These are phyloP conservation scores for Nestor notabilis DNA, from an alignment of 2,113 vertebrate genomes.

Conservation along the genomic window DNA sequence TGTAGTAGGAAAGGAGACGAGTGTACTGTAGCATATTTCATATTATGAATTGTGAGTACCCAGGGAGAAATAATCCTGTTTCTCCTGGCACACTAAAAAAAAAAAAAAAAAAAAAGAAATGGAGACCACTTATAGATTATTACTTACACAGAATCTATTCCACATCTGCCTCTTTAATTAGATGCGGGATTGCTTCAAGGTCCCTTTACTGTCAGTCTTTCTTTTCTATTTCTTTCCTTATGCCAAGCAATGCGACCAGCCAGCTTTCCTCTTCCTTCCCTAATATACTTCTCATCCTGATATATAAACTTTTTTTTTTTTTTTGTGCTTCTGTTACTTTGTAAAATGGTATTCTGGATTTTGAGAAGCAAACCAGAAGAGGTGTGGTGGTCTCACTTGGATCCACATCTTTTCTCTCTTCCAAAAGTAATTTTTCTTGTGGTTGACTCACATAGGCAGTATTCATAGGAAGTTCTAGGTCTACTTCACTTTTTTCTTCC, in stretches of 20 bases:
- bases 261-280: neutral
- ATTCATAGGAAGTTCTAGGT: neutral
- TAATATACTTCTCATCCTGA: neutral
- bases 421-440: neutral
- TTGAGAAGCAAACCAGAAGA: neutral
- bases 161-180: neutral
- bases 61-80: neutral
- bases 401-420: neutral
- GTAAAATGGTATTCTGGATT: neutral
- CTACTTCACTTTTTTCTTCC: neutral
- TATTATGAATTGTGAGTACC: neutral
- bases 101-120: neutral
- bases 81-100: neutral
- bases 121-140: neutral
- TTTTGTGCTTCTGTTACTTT: neutral
- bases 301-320: neutral
- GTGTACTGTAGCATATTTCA: neutral
- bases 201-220: neutral
- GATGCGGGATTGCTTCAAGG: neutral
- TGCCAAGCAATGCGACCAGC: neutral
- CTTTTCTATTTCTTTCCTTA: neutral
- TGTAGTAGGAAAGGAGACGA: neutral
- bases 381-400: neutral
- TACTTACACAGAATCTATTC: neutral
- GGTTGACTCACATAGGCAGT: neutral